Evolutionary conservation across 2,113 vertebrate genomes (phyloP).

Genomic region (Erythrocercus mccallii): DNA sequence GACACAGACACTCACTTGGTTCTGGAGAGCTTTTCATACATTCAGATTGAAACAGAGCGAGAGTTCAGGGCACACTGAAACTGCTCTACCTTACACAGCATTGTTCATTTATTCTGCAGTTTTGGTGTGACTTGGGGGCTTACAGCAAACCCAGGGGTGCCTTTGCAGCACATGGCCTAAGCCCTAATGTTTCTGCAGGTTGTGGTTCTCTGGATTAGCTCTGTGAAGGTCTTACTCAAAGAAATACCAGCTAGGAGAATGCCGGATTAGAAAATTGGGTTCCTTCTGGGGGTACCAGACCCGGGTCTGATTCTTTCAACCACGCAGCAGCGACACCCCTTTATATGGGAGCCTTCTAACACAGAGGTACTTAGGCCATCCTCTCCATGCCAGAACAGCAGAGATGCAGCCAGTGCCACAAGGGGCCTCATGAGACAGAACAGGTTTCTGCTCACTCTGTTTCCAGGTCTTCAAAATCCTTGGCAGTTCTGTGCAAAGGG

Average conservation of each 20-base stretch:
- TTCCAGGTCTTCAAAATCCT: not conserved
- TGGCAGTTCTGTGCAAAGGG: not conserved
- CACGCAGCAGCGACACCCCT: fast-evolving
- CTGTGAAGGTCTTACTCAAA: not conserved
- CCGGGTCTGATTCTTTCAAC: not conserved
- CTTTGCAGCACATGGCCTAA: not conserved
- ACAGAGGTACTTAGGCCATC: not conserved
- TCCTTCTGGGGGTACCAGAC: not conserved
- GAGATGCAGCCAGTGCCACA: not conserved
- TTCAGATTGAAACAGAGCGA: not conserved
- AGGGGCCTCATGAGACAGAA: not conserved
- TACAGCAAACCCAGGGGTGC: not conserved
- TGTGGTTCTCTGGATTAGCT: not conserved
- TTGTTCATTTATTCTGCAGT: not conserved
- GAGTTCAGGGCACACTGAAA: not conserved
- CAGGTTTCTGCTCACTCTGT: not conserved
- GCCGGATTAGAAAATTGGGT: not conserved
- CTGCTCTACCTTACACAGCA: not conserved
- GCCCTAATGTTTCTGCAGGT: not conserved
- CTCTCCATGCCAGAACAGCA: not conserved
- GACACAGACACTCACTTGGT: not conserved
- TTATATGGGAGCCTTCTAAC: not conserved
- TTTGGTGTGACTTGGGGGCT: not conserved
- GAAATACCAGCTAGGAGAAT: not conserved
- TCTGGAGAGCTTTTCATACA: not conserved